Evolutionary conservation across 1,140 invertebrate species (phyloP), one percentile per base, ranked within the genome.

Genomic region (Bombus balteatus): DNA sequence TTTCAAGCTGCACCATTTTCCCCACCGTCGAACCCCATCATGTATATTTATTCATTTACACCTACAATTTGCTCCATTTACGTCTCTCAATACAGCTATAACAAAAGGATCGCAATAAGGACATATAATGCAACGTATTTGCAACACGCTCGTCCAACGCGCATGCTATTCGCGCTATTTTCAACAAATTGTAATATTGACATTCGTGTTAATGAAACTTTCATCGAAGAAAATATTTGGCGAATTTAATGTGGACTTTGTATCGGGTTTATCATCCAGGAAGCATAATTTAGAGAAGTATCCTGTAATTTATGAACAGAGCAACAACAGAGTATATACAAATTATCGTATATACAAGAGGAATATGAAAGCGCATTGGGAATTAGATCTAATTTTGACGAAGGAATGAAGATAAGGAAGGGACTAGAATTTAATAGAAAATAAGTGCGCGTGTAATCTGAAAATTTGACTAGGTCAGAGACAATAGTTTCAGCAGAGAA

Each of bases 1-100:
- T 75, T 89, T 76, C 65, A 66, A 89, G 78, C 78, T 79, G 68
- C 65, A 70, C 81, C 79, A 71, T 85, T 81, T 75, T 86, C 59
- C n/a, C 37, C 62, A 10, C 43, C 18, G 43, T 73, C 76, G 22
- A 13, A 15, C 39, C 41, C 34, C 6, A 25, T 57, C 8, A 41
- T 25, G 13, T 59, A 8, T 18, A 41, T 37, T 37, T 68, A 68
- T n/a, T n/a, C 62, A 71, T 71, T 57, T 75, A 75, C 57, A 32
- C 22, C n/a, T 37, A 10, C 39, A 34, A 53, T 53, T 53, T 53
- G 22, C 47, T 53, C 47, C 47, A 53, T 53, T 53, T 53, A 22
- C 47, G 47, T 53, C 18, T 53, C 18, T 22, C 18, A 22, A 22
- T 22, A 53, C 47, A 22, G 47, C 18, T 53, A 22, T 53, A 53